Conservation (phyloP, 2,113 vertebrate genomes). For the Oenanthe melanoleuca region DNA sequence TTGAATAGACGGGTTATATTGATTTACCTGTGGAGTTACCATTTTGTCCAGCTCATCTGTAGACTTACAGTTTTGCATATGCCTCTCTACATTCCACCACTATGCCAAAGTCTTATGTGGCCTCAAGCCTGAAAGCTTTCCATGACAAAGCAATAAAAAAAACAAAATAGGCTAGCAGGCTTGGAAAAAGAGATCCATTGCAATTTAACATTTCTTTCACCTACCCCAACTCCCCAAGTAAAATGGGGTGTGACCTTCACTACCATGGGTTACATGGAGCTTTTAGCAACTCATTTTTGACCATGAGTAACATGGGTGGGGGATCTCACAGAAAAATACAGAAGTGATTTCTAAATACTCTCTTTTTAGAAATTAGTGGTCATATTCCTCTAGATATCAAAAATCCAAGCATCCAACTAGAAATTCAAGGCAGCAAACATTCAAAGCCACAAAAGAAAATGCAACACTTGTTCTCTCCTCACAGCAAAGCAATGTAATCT, state of each 20-base stretch:
- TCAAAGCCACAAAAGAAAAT: not conserved
- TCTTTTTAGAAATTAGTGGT: not conserved
- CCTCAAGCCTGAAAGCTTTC: not conserved
- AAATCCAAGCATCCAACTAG: not conserved
- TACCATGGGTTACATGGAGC: not conserved
- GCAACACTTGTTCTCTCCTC: not conserved
- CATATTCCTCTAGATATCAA: not conserved
- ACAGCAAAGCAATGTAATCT: not conserved
- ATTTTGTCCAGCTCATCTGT: not conserved
- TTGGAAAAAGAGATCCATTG: not conserved
- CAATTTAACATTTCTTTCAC: not conserved
- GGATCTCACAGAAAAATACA: not conserved
- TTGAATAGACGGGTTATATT: not conserved
- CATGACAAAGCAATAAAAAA: not conserved
- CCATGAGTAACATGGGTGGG: not conserved
- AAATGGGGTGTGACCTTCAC: not conserved
- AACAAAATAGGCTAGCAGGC: not conserved
- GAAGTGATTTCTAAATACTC: not conserved
- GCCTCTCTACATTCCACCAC: not conserved
- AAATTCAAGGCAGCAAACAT: not conserved
- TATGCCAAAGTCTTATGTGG: fast-evolving
- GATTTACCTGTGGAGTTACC: not conserved
- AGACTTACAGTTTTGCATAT: not conserved
- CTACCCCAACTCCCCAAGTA: not conserved
- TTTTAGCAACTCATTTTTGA: not conserved